Percentiles rank a stretch among this genome's conserved stretches.
phyloP scores from a whole-genome alignment of 1,140 invertebrate genomes.

The Maniola jurtina region DNA sequence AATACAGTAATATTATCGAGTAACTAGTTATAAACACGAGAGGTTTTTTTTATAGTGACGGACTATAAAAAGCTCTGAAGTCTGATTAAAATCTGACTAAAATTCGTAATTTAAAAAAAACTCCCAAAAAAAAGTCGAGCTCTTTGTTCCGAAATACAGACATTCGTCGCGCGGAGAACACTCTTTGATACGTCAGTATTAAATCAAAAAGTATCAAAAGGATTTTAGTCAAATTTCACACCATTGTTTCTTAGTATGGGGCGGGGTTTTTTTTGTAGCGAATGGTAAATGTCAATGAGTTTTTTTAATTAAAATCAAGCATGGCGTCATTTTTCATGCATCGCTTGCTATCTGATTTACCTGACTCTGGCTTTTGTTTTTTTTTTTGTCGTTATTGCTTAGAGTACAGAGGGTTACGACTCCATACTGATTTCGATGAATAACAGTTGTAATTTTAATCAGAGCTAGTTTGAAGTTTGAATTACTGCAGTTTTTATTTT shows the following conservation, averaged over 20 bases:
- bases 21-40: background rate
- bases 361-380: constrained; percentile 57
- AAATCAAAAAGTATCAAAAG: constrained; percentile 69
- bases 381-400: constrained; percentile 40
- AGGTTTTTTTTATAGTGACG: background rate
- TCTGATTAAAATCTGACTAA: constrained; percentile 44
- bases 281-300: constrained; percentile 59
- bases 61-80: background rate
- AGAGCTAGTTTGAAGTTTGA: constrained; percentile 5
- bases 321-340: constrained; percentile 77
- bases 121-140: constrained; percentile 45
- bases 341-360: constrained; percentile 75
- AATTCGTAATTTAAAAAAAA: constrained; percentile 53
- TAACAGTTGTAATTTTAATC: background rate
- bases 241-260: constrained; percentile 62
- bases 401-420: constrained; percentile 26
- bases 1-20: background rate
- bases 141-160: constrained; percentile 46
- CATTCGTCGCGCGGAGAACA: constrained; percentile 54
- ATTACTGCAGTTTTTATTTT: background rate
- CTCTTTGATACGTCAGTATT: constrained; percentile 60
- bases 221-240: constrained; percentile 67
- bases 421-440: constrained; percentile 18
- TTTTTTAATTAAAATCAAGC: constrained; percentile 66
- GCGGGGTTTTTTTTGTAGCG: constrained; percentile 54